phyloP scores from a whole-genome alignment of 2,888 invertebrate genomes.

The Drosophila seclusa region DNA sequence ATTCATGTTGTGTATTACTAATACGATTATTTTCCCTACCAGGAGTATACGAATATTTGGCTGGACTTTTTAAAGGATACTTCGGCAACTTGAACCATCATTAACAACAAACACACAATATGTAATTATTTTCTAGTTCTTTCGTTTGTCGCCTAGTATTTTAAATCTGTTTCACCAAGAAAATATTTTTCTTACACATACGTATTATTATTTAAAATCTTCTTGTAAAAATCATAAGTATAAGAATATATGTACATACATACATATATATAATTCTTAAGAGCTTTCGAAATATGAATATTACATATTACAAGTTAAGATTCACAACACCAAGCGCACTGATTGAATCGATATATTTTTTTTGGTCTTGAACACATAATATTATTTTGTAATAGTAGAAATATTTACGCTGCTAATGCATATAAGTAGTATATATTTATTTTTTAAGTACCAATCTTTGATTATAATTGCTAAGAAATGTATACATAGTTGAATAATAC shows the following conservation, averaged over 20 bases:
- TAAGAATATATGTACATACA: no score
- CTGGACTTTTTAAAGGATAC: not conserved
- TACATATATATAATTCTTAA: not conserved
- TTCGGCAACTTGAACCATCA: not conserved
- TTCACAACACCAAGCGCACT: not conserved
- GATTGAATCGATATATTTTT: not conserved
- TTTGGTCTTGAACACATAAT: not conserved
- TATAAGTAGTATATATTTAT: not conserved
- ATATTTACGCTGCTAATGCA: not conserved
- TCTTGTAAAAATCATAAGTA: not conserved
- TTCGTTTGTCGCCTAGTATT: not conserved
- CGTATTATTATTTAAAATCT: not conserved
- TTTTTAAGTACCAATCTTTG: not conserved
- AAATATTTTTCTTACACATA: no score
- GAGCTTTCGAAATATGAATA: not conserved
- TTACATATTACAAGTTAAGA: not conserved
- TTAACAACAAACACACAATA: not conserved
- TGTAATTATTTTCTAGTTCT: not conserved
- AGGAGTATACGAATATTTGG: not conserved
- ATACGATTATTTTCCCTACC: not conserved
- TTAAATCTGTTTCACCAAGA: no score
- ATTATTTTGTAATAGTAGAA: not conserved
- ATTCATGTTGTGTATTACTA: not conserved
- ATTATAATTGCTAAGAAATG: conserved; percentile 17
- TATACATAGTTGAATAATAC: not conserved